A percentile compares a stretch with the other conserved stretches of the same genome.
Conservation (phyloP, 1,140 invertebrate species). For the Polyergus mexicanus region DNA sequence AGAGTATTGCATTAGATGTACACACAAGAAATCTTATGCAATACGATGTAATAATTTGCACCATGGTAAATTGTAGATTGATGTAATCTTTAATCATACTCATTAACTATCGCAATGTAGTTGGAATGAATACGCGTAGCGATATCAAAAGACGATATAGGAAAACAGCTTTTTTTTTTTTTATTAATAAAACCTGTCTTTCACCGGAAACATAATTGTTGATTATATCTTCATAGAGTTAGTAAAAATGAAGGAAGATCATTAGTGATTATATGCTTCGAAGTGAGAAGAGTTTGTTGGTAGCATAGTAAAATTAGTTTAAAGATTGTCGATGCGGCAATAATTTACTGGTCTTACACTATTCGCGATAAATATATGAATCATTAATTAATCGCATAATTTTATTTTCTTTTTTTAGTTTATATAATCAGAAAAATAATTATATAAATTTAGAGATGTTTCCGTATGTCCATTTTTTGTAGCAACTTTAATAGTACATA, state of each 20-base stretch:
- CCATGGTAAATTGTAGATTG: background rate
- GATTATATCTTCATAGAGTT: background rate
- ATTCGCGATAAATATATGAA: background rate
- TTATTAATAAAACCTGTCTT: background rate
- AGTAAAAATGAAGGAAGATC: background rate
- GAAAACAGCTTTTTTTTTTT: background rate
- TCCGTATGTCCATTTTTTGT: too few species aligned
- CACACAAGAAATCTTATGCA: constrained; percentile 43
- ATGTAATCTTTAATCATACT: constrained; percentile 28
- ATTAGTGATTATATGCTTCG: background rate
- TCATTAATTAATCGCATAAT: too few species aligned
- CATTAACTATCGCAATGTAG: constrained; percentile 27
- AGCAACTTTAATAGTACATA: too few species aligned
- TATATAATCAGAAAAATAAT: background rate
- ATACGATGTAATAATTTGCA: constrained; percentile 36
- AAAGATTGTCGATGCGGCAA: background rate
- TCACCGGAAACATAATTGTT: background rate
- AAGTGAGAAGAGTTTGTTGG: background rate
- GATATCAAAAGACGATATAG: background rate
- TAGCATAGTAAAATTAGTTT: background rate
- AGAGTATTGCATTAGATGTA: constrained; percentile 10
- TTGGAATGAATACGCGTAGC: background rate
- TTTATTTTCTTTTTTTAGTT: too few species aligned
- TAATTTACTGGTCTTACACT: background rate
- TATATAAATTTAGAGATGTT: too few species aligned